Conservation (phyloP, 1,140 invertebrate genomes). For the Drosophila auraria region DNA sequence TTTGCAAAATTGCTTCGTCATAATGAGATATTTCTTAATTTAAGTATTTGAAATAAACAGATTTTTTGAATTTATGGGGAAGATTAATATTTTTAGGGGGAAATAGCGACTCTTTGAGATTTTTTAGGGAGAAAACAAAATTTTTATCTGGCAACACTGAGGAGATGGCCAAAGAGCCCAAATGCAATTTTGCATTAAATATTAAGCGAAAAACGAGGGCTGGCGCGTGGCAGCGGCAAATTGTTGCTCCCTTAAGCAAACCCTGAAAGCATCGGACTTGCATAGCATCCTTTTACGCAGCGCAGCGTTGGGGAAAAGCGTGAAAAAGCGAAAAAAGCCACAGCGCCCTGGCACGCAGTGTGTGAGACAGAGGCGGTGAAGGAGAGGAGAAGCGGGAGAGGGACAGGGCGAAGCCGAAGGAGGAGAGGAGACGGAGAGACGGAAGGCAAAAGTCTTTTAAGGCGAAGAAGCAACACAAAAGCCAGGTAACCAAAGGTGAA, state of each 20-base stretch:
- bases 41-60: too few species aligned
- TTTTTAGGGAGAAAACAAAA: too few species aligned
- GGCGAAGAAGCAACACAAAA: constrained; percentile 41
- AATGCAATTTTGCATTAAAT: too few species aligned
- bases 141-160: too few species aligned
- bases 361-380: constrained; percentile 27
- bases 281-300: background rate
- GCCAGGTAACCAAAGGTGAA: constrained; percentile 41
- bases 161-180: too few species aligned
- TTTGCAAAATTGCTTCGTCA: too few species aligned
- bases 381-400: constrained; percentile 17
- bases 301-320: constrained; percentile 9
- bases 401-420: constrained; percentile 3
- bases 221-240: too few species aligned
- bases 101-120: too few species aligned
- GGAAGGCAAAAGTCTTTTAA: constrained; percentile 42
- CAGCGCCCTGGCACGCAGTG: constrained; percentile 26
- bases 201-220: too few species aligned
- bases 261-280: background rate
- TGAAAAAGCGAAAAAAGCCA: constrained; percentile 21
- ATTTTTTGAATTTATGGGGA: too few species aligned
- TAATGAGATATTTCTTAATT: too few species aligned
- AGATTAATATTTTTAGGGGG: too few species aligned
- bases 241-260: background rate
- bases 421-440: constrained; percentile 23